Conservation (phyloP, 2,797 vertebrate genomes). For the Pipistrellus nathusii region DNA sequence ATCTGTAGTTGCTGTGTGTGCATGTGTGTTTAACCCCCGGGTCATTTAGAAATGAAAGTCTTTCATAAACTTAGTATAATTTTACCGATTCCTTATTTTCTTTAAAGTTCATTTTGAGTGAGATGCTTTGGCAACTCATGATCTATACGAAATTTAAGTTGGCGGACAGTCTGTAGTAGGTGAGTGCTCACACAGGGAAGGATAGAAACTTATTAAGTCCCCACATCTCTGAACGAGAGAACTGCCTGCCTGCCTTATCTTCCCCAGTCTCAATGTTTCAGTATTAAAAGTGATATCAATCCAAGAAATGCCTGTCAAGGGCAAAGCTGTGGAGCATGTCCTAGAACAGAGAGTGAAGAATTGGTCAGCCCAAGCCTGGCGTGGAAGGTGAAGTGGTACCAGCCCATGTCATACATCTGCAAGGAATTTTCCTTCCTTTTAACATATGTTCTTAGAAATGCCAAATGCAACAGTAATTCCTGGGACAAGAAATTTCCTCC, state of each 20-base stretch:
- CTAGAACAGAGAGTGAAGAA: slow-evolving; percentile 30
- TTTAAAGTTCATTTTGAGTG: slow-evolving; percentile 58
- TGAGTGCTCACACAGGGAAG: not conserved
- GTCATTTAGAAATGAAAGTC: slow-evolving; percentile 69
- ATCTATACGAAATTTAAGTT: slow-evolving; percentile 65
- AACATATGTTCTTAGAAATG: slow-evolving; percentile 3
- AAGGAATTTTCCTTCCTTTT: slow-evolving; percentile 41
- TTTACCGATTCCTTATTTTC: slow-evolving; percentile 72
- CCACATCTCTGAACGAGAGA: slow-evolving; percentile 8
- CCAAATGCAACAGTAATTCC: slow-evolving; percentile 29
- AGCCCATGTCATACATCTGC: slow-evolving; percentile 52
- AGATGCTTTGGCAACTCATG: slow-evolving; percentile 63
- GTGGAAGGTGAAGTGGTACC: not conserved
- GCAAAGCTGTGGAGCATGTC: not conserved
- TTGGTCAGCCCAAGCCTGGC: not conserved
- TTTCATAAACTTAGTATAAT: slow-evolving; percentile 72
- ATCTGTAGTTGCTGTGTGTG: not conserved
- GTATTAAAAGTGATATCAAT: not conserved
- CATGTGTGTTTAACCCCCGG: slow-evolving; percentile 45
- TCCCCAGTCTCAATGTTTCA: not conserved
- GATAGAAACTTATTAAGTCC: not conserved
- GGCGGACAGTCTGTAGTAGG: not conserved
- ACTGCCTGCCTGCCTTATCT: not conserved
- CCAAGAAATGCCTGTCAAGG: slow-evolving; percentile 31
- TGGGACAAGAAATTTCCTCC: slow-evolving; percentile 32